Evolutionary conservation across 2,888 invertebrate species (phyloP).

Genomic region (Thereva nobilitata): DNA sequence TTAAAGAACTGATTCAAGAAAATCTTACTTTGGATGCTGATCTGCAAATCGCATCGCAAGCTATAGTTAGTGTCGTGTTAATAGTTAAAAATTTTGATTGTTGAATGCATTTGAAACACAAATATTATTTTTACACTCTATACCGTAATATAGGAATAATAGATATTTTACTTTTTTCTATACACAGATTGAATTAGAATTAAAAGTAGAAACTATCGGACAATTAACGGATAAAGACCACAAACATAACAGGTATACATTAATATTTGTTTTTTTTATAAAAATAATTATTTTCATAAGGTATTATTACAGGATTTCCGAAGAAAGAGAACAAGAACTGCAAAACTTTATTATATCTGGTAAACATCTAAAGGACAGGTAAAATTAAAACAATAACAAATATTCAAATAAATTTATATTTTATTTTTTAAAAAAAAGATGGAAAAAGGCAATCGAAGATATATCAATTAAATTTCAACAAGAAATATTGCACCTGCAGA

Average conservation of each 20-base stretch:
- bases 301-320: conserved; percentile 38
- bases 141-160: too few relatives aligned
- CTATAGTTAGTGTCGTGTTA: conserved; percentile 57
- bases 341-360: conserved; percentile 45
- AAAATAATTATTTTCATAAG: conserved; percentile 5
- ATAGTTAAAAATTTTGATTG: too few relatives aligned
- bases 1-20: conserved; percentile 47
- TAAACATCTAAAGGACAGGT: conserved; percentile 47
- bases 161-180: too few relatives aligned
- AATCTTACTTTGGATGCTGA: conserved; percentile 51
- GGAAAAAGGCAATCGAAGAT: conserved; percentile 67
- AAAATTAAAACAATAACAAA: conserved; percentile 24
- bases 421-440: conserved; percentile 58
- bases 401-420: neutral
- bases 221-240: conserved; percentile 65
- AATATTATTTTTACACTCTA: too few relatives aligned
- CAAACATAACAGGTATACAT: conserved; percentile 58
- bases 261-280: conserved; percentile 29
- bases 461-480: conserved; percentile 67
- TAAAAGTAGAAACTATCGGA: conserved; percentile 65
- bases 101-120: too few relatives aligned
- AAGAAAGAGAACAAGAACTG: conserved; percentile 47
- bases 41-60: conserved; percentile 50
- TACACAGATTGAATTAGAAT: conserved; percentile 60
- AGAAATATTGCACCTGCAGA: conserved; percentile 62